Conservation (phyloP, 2,113 vertebrate species). For the Herpetotheres cachinnans region DNA sequence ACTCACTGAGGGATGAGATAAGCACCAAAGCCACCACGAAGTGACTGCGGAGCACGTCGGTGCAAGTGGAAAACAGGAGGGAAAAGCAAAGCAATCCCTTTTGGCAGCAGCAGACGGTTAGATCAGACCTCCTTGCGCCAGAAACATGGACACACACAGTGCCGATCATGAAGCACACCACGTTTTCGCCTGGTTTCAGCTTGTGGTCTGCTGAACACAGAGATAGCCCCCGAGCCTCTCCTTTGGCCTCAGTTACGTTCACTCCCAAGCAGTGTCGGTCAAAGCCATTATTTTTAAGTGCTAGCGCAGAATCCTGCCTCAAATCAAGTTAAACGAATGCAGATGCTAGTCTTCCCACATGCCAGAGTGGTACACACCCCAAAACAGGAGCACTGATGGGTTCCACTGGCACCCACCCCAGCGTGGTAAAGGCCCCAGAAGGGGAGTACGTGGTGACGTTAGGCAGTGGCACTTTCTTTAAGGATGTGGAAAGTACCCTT, state of each 20-base stretch:
- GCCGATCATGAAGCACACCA: accelerated
- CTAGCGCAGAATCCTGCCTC: not conserved
- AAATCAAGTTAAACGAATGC: not conserved
- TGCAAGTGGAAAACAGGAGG: not conserved
- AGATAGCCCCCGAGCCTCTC: not conserved
- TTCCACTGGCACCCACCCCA: accelerated
- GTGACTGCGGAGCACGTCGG: accelerated
- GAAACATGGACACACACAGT: accelerated
- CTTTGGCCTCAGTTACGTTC: accelerated
- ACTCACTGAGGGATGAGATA: not conserved
- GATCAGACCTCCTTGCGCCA: not conserved
- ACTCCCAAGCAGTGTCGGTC: not conserved
- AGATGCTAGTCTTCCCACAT: not conserved
- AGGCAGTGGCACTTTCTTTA: not conserved
- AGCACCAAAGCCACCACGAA: not conserved
- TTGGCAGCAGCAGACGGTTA: not conserved
- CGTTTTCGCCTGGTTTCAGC: not conserved
- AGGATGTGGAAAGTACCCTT: not conserved
- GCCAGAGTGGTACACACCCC: not conserved
- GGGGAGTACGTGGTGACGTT: accelerated
- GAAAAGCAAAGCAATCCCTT: not conserved
- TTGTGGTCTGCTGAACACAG: not conserved
- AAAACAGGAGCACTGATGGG: accelerated
- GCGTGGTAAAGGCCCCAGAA: not conserved
- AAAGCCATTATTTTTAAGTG: not conserved